Evolutionary conservation across 2,797 vertebrate genomes (phyloP).

Genomic region (Leucoraja ocellata): DNA sequence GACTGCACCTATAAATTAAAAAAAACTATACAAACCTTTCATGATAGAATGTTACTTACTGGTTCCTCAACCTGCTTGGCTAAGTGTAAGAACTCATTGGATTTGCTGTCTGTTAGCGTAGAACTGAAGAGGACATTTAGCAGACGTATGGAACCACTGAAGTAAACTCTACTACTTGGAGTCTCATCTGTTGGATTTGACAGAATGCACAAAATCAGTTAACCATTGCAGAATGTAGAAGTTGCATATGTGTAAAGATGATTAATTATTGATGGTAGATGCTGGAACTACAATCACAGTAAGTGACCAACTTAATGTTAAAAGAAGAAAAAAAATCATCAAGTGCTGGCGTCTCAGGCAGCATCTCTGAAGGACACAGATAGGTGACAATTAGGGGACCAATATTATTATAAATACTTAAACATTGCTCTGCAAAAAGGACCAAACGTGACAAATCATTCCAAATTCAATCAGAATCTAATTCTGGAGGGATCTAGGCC

Average conservation of each 20-base stretch:
- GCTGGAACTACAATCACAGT: neutral
- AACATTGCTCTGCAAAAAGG: neutral
- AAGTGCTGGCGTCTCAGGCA: too few relatives aligned
- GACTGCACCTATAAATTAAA: neutral
- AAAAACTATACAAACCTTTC: neutral
- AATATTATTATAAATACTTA: neutral
- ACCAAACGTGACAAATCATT: neutral
- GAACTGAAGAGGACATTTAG: constrained; percentile 48
- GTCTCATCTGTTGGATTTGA: constrained; percentile 20
- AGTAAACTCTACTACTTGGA: constrained; percentile 46
- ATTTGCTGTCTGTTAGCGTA: constrained; percentile 51
- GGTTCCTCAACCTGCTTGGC: constrained; percentile 49
- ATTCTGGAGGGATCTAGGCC: too few relatives aligned
- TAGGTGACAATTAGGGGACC: too few relatives aligned
- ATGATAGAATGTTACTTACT: constrained; percentile 49
- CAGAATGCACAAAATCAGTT: neutral
- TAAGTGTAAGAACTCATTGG: constrained; percentile 49
- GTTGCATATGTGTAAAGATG: neutral
- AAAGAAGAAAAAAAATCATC: neutral
- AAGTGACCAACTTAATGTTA: neutral
- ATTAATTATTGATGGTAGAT: neutral
- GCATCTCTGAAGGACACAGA: too few relatives aligned
- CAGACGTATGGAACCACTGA: constrained; percentile 51
- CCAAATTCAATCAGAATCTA: neutral
- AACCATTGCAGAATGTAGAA: neutral